Evolutionary conservation across 2,797 vertebrate species (phyloP), one percentile per base, ranked within the genome.

Genomic region (Hydrolagus colliei): DNA sequence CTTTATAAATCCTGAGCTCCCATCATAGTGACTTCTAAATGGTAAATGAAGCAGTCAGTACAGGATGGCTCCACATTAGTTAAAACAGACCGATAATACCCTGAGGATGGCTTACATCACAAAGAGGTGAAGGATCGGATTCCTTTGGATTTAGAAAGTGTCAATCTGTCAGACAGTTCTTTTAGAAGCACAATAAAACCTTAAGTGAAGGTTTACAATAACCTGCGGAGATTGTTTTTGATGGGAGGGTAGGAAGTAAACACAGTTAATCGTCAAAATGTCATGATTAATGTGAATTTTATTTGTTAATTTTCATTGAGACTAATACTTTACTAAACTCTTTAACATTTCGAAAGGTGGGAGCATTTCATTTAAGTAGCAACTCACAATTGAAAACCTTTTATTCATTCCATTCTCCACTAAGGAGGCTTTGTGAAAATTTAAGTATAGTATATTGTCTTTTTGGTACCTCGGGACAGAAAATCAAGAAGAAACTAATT

Each of bases 11-110:
- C 75, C 61, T 77, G 75, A 61, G 52, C 52, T 77, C 16, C 59
- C 52, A 52, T 20, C 75, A 5, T 77, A 16, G 87, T 87, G 91
- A 90, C 86, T 91, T 90, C 90, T 91, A 92, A 91, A 92, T 90
- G 91, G 90, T 67, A 84, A 89, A 90, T 89, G 93, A 91, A 89
- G 32, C 65, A 90, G 90, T 88, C 86, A 88, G 87, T 90, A 91
- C 89, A 91, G 86, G 86, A 86, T 59, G 87, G 89, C 87, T 89
- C 90, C 89, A 89, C 90, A 90, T 91, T 91, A 90, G 86, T 71
- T 86, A 89, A 88, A 88, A 88, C 90, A 89, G 89, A 87, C 76
- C 90, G 91, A 89, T 68, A 7, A 71, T 67, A 14, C 62, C 80
- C 90, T 89, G 88, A 91, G 91, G 92, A 85, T 22, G 41, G 75